Percentiles rank a stretch among this genome's conserved stretches.
Conservation (phyloP, 1,140 invertebrate genomes). For the Grapholita molesta region DNA sequence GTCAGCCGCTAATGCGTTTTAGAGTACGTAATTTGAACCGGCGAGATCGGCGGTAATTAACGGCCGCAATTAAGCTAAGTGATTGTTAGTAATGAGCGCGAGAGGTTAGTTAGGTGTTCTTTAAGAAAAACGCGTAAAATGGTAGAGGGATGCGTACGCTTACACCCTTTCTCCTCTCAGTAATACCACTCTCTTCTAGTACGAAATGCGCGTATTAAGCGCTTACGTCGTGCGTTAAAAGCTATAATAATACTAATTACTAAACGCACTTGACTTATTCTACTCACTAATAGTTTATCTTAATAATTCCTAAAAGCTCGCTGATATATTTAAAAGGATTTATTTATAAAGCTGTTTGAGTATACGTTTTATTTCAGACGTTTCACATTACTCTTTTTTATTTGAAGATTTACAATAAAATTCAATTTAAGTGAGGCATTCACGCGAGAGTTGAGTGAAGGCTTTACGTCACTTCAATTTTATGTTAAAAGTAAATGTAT, state of each 20-base stretch:
- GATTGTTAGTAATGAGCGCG: conserved; percentile 36
- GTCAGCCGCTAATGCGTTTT: conserved; percentile 77
- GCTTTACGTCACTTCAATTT: conserved; percentile 76
- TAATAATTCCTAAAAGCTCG: neutral
- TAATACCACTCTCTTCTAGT: neutral
- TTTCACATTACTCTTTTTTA: conserved; percentile 1
- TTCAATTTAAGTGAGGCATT: conserved; percentile 67
- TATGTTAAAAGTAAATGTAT: conserved; percentile 72
- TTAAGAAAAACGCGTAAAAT: neutral
- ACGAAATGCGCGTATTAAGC: neutral
- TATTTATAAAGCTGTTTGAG: neutral
- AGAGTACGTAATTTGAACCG: conserved; percentile 78
- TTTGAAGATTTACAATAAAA: conserved; percentile 55
- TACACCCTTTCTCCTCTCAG: neutral
- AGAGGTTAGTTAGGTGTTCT: conserved; percentile 19
- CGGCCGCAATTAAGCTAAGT: conserved; percentile 60
- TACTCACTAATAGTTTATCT: neutral
- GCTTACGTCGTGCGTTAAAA: neutral
- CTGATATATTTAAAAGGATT: neutral
- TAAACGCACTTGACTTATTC: neutral
- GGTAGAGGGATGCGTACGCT: neutral
- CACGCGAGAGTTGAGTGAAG: conserved; percentile 68
- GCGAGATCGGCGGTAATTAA: conserved; percentile 75
- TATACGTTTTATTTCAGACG: neutral
- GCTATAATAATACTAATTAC: neutral